Percentiles rank a stretch among this genome's conserved stretches.
phyloP scores from a whole-genome alignment of 2,888 invertebrate genomes.

The Polylopha cassiicola region DNA sequence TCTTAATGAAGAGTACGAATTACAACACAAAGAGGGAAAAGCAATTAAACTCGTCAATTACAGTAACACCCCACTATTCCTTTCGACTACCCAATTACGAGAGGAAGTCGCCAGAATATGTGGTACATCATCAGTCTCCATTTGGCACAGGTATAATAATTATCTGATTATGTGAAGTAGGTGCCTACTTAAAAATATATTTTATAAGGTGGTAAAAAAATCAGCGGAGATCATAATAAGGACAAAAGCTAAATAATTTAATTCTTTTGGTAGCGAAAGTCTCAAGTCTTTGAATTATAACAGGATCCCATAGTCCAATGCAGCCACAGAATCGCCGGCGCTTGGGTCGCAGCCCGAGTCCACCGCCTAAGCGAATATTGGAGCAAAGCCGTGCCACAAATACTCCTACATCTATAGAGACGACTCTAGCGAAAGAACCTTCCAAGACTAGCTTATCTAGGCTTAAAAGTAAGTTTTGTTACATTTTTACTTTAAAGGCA shows the following conservation, averaged over 20 bases:
- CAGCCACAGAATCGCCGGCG: constrained; percentile 45
- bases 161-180: background rate
- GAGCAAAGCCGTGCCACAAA: constrained; percentile 59
- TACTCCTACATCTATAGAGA: constrained; percentile 37
- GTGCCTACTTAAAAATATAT: background rate
- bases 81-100: constrained; percentile 30
- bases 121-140: constrained; percentile 31
- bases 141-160: constrained; percentile 38
- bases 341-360: constrained; percentile 68
- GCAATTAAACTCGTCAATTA: constrained; percentile 39
- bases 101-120: constrained; percentile 22
- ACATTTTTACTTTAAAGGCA: constrained; percentile 21
- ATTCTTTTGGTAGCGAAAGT: too few relatives aligned
- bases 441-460: constrained; percentile 53
- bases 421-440: constrained; percentile 33
- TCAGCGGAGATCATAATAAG: too few relatives aligned
- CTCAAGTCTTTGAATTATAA: constrained; percentile 1
- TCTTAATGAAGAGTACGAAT: constrained; percentile 46
- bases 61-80: constrained; percentile 42
- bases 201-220: too few relatives aligned
- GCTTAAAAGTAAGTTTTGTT: constrained; percentile 48
- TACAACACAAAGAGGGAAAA: constrained; percentile 39
- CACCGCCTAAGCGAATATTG: constrained; percentile 34
- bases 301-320: constrained; percentile 33
- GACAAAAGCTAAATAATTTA: too few relatives aligned